Evolutionary conservation across 2,888 invertebrate genomes (phyloP), one percentile per base, ranked within the genome.

Genomic region (Polylopha cassiicola): DNA sequence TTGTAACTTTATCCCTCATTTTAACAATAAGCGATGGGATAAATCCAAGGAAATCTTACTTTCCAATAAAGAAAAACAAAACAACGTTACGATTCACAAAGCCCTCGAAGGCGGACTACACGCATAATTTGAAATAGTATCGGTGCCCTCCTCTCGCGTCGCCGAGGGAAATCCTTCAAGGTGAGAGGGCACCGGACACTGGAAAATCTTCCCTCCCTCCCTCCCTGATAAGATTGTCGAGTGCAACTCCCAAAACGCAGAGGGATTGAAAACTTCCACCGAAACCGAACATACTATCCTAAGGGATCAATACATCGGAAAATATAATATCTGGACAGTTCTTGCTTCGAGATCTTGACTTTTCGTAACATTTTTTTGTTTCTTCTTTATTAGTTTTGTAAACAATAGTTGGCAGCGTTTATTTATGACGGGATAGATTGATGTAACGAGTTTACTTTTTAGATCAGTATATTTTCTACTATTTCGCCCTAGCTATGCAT

Each of bases 221-320:
- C 65, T 60, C 67, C 64, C 68, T 78, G 84, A 84, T 84, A 82
- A 84, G 81, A 85, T 85, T 84, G 84, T 84, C 82, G 80, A 80
- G 74, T 80, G 79, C 81, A 81, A 80, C 76, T 82, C 84, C 82
- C 84, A 68, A 65, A 78, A 78, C 81, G 72, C 82, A 72, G 71
- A 82, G 82, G 84, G 82, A 80, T 82, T 81, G 78, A 76, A 82
- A 84, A 85, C 69, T 82, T 84, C 67, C 58, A 70, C 73, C 68
- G 78, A 77, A 81, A 79, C 78, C 73, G 77, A 75, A 77, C 80
- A 74, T 65, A 65, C 50, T 53, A 71, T 81, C 84, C 81, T 74
- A 16, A 32, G 81, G 81, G 84, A 82, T 81, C 81, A 81, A 85
- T 85, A 81, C 71, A 70, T 81, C 76, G 60, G 60, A 65, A 80